phyloP scores from a whole-genome alignment of 2,797 vertebrate species.

The Avahi laniger region DNA sequence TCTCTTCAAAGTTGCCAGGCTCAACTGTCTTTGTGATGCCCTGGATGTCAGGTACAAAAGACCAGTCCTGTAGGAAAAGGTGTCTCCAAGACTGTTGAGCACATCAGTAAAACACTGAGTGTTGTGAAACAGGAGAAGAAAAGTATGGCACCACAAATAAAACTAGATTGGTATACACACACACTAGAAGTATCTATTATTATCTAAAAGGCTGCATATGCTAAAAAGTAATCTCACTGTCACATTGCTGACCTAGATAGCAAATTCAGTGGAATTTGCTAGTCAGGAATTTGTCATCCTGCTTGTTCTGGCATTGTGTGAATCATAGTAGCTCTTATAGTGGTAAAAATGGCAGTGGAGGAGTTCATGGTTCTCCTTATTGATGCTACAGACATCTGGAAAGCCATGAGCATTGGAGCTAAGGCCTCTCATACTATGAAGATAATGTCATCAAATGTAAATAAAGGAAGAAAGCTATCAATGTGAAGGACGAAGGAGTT shows the following conservation, averaged over 20 bases:
- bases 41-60: not conserved
- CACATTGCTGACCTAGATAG: not conserved
- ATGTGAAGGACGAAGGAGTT: not conserved
- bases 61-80: not conserved
- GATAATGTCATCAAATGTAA: not conserved
- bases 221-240: not conserved
- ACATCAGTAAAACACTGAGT: constrained; percentile 19
- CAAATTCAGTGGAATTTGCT: not conserved
- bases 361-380: not conserved
- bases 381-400: not conserved
- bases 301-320: not conserved
- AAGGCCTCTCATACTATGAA: not conserved
- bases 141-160: not conserved
- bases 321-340: not conserved
- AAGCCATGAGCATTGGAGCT: not conserved
- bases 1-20: not conserved
- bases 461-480: constrained; percentile 4
- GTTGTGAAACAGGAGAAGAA: not conserved
- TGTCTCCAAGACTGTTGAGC: not conserved
- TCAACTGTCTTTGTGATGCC: not conserved
- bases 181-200: not conserved
- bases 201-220: not conserved
- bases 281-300: not conserved
- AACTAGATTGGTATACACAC: not conserved
- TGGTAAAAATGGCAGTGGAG: not conserved